Conservation (phyloP, 2,888 invertebrate species). For the Calameuta idolon region DNA sequence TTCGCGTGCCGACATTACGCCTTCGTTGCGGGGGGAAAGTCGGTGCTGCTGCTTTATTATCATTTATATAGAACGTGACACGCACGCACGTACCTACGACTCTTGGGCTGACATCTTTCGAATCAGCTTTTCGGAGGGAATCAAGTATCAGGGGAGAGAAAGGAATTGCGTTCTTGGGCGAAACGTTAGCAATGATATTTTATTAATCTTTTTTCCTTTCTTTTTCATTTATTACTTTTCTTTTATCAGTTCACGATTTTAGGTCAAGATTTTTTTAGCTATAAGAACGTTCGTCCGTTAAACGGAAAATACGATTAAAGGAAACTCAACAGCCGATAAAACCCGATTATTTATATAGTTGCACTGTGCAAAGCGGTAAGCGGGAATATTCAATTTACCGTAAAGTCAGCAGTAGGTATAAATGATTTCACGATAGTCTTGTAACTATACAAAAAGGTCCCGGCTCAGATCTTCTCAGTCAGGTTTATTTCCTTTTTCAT, state of each 20-base stretch:
- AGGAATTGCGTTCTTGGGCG: not conserved
- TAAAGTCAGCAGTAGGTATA: slow-evolving; percentile 18
- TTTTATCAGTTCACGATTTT: not conserved
- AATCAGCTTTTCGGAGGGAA: not conserved
- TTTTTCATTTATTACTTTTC: not conserved
- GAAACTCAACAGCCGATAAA: not conserved
- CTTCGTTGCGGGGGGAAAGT: not conserved
- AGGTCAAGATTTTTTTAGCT: not conserved
- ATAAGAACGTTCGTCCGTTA: not conserved
- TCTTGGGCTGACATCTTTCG: not conserved
- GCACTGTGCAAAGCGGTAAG: slow-evolving; percentile 4
- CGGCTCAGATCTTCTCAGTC: not conserved
- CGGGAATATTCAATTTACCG: slow-evolving; percentile 27
- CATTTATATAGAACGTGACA: not conserved
- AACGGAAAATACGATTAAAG: slow-evolving; percentile 2
- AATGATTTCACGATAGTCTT: not conserved
- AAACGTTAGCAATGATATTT: not conserved
- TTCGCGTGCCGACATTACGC: not conserved
- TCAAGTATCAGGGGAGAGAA: not conserved
- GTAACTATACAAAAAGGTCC: not conserved
- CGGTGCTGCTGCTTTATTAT: not conserved
- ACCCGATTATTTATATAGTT: slow-evolving; percentile 28
- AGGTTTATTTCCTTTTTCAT: not conserved
- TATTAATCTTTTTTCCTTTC: not conserved
- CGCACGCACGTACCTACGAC: not conserved